These are phyloP conservation scores for Pyrochroa serraticornis DNA, from an alignment of 2,888 invertebrate species.

Conservation along the genomic window DNA sequence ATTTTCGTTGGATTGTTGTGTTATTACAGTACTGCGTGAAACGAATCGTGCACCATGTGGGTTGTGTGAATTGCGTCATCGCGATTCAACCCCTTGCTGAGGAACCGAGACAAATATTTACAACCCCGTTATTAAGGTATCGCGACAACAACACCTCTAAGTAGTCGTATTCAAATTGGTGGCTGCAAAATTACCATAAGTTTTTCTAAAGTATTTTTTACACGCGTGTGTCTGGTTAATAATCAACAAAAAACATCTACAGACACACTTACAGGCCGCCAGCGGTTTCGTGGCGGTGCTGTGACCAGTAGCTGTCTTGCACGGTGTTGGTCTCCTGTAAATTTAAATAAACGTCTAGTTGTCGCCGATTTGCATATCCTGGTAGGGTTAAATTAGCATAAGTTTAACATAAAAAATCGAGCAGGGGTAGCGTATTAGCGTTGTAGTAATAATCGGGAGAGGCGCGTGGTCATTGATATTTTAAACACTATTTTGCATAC, in stretches of 20 bases:
- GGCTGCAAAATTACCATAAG: conserved; percentile 22
- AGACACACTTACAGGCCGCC: conserved; percentile 23
- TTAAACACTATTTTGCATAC: conserved; percentile 33
- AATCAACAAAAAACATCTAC: conserved; percentile 12
- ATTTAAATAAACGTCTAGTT: conserved; percentile 26
- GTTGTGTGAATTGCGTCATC: background rate
- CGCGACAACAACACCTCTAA: background rate
- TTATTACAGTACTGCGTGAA: too few relatives aligned
- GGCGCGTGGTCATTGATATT: conserved; percentile 36
- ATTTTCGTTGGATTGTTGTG: background rate
- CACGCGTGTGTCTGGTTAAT: conserved; percentile 14
- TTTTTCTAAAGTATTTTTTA: conserved; percentile 14
- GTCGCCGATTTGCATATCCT: conserved; percentile 37
- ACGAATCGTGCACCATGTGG: background rate
- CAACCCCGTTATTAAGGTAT: conserved; percentile 22
- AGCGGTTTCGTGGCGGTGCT: conserved; percentile 3
- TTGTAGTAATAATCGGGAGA: conserved; percentile 30
- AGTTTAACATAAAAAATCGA: conserved; percentile 33
- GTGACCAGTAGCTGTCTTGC: background rate
- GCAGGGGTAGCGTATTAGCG: conserved; percentile 21
- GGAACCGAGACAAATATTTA: background rate
- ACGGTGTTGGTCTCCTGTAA: conserved; percentile 12
- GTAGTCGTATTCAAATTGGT: conserved; percentile 12
- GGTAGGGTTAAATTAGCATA: conserved; percentile 42
- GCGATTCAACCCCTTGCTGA: background rate